Percentiles rank a stretch among this genome's conserved stretches.
Conservation (phyloP, 2,797 vertebrate species). For the Spheniscus humboldti region DNA sequence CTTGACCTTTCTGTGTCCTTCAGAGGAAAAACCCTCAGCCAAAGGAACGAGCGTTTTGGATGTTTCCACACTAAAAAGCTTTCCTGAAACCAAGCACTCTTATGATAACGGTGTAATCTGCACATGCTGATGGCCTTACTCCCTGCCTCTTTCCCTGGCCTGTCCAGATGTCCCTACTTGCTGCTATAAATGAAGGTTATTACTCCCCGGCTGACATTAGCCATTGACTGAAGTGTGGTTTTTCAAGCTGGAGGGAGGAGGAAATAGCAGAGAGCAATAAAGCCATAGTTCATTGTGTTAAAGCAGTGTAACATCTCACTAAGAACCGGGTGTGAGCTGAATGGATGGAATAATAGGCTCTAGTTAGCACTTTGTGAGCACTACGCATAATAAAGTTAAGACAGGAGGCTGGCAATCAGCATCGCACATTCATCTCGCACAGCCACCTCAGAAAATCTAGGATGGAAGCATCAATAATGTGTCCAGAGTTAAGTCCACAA, state of each 20-base stretch:
- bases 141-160: constrained; percentile 35
- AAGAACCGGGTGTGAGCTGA: constrained; percentile 68
- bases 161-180: constrained; percentile 67
- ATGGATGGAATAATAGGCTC: constrained; percentile 34
- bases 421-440: not conserved
- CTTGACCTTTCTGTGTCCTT: not conserved
- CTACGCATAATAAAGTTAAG: not conserved
- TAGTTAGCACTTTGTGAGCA: not conserved
- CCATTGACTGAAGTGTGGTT: constrained; percentile 66
- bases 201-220: constrained; percentile 62
- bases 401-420: not conserved
- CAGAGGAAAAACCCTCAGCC: not conserved
- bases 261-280: constrained; percentile 65
- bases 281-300: constrained; percentile 55
- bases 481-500: not conserved
- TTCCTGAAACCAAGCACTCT: not conserved
- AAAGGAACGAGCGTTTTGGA: not conserved
- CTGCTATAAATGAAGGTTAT: constrained; percentile 61
- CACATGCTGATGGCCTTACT: constrained; percentile 36
- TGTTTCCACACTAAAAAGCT: not conserved
- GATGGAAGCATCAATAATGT: not conserved
- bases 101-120: constrained; percentile 34
- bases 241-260: constrained; percentile 62
- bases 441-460: not conserved
- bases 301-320: constrained; percentile 29